Percentiles rank a stretch among this genome's conserved stretches.
Conservation (phyloP, 2,888 invertebrate species). For the Cosmia pyralina region DNA sequence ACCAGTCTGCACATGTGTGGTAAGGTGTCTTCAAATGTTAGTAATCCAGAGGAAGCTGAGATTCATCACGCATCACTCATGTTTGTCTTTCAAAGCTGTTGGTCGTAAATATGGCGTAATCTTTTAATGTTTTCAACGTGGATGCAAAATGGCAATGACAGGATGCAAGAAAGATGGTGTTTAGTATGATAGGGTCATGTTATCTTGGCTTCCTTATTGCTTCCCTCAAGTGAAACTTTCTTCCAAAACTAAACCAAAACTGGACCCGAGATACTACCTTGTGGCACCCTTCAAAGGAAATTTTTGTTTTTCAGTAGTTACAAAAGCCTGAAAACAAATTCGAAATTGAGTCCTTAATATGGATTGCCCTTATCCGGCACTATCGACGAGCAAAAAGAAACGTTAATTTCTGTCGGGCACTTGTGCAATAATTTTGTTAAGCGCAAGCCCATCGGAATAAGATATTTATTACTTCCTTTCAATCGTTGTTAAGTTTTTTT, state of each 20-base stretch:
- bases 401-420: conserved; percentile 36
- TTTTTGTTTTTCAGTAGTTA: not conserved
- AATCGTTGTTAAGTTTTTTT: conserved; percentile 31
- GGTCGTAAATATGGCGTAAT: conserved; percentile 58
- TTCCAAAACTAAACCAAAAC: not conserved
- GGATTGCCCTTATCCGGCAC: conserved; percentile 29
- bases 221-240: not conserved
- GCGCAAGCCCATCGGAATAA: conserved; percentile 30
- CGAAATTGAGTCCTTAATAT: not conserved
- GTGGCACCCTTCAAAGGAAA: not conserved
- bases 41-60: conserved; percentile 72
- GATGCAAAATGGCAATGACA: conserved; percentile 47
- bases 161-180: conserved; percentile 12
- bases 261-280: not conserved
- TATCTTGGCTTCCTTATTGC: not conserved
- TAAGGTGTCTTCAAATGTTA: conserved; percentile 31
- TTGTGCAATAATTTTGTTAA: conserved; percentile 46
- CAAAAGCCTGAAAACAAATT: conserved; percentile 6
- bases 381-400: conserved; percentile 29
- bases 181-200: conserved; percentile 8
- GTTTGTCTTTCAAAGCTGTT: conserved; percentile 57
- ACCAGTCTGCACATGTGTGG: not conserved
- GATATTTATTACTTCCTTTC: conserved; percentile 56
- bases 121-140: conserved; percentile 63
- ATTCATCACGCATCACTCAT: conserved; percentile 65